Evolutionary conservation across 92 coral and sea anemone genomes (phyloP).

Genomic region (Epizoanthus rinbou): DNA sequence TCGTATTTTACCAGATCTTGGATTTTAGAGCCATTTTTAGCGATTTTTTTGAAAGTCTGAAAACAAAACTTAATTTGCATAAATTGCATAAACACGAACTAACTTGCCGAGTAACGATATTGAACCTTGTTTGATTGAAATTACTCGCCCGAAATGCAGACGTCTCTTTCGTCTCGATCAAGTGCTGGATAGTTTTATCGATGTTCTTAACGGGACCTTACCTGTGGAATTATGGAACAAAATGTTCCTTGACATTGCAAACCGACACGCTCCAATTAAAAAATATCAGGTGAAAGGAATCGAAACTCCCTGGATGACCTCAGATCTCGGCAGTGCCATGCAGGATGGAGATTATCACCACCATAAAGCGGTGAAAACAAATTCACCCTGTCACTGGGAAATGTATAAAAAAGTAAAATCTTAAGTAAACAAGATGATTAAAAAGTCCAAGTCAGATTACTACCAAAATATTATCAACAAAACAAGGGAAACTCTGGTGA

Average conservation of each 20-base stretch:
- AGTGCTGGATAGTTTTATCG: too few relatives aligned
- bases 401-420: slow-evolving; percentile 27
- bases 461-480: slow-evolving; percentile 20
- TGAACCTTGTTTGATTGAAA: too few relatives aligned
- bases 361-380: slow-evolving; percentile 22
- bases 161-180: too few relatives aligned
- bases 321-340: slow-evolving; percentile 19
- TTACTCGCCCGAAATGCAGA: too few relatives aligned
- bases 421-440: slow-evolving; percentile 13
- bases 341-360: slow-evolving; percentile 35
- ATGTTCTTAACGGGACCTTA: too few relatives aligned
- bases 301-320: slow-evolving; percentile 27
- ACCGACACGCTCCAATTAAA: slow-evolving; percentile 12
- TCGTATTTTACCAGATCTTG: too few relatives aligned
- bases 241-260: slow-evolving; percentile 11
- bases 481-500: slow-evolving; percentile 41
- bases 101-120: too few relatives aligned
- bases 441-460: slow-evolving; percentile 33
- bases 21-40: too few relatives aligned
- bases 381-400: slow-evolving; percentile 21
- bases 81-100: too few relatives aligned
- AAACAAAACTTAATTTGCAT: too few relatives aligned
- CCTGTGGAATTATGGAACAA: slow-evolving; percentile 1
- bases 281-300: slow-evolving; percentile 18
- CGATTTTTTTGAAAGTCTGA: too few relatives aligned